phyloP scores from a whole-genome alignment of 2,888 invertebrate species.

The Latrodectus elegans region DNA sequence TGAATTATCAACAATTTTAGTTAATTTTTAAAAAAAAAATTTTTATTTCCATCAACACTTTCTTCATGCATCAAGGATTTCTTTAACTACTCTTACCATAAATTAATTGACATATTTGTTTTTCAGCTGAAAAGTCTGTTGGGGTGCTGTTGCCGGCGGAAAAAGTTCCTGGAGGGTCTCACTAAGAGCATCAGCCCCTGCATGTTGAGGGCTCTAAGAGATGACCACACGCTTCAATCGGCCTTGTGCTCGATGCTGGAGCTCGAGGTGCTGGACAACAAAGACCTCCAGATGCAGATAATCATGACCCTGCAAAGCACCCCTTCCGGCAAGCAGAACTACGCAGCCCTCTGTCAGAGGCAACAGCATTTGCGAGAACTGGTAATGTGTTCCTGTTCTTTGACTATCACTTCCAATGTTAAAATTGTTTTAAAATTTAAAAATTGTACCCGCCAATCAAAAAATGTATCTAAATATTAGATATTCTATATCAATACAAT shows the following conservation, averaged over 20 bases:
- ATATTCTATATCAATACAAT: too few relatives aligned
- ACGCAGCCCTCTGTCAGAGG: slow-evolving; percentile 83
- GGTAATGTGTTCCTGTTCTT: slow-evolving; percentile 76
- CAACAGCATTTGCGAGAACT: slow-evolving; percentile 84
- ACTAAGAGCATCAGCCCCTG: slow-evolving; percentile 84
- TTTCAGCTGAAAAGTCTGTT: slow-evolving; percentile 76
- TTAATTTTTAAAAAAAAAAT: too few relatives aligned
- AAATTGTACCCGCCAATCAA: too few relatives aligned
- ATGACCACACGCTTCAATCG: slow-evolving; percentile 78
- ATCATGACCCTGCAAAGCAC: slow-evolving; percentile 85
- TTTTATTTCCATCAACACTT: too few relatives aligned
- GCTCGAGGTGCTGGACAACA: slow-evolving; percentile 81
- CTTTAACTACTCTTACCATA: too few relatives aligned
- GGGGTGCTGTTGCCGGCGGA: slow-evolving; percentile 85
- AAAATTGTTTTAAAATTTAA: too few relatives aligned
- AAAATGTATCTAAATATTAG: too few relatives aligned
- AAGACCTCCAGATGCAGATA: slow-evolving; percentile 80
- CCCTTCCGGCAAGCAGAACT: slow-evolving; percentile 81
- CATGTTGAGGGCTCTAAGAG: slow-evolving; percentile 83
- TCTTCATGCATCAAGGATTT: too few relatives aligned
- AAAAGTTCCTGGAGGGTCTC: slow-evolving; percentile 82
- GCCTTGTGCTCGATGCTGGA: slow-evolving; percentile 86
- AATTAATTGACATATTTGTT: background rate
- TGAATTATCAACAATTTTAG: too few relatives aligned
- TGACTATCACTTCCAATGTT: too few relatives aligned